A percentile compares a stretch with the other conserved stretches of the same genome.
phyloP scores from a whole-genome alignment of 2,113 vertebrate species.

The Myiagra hebetior region DNA sequence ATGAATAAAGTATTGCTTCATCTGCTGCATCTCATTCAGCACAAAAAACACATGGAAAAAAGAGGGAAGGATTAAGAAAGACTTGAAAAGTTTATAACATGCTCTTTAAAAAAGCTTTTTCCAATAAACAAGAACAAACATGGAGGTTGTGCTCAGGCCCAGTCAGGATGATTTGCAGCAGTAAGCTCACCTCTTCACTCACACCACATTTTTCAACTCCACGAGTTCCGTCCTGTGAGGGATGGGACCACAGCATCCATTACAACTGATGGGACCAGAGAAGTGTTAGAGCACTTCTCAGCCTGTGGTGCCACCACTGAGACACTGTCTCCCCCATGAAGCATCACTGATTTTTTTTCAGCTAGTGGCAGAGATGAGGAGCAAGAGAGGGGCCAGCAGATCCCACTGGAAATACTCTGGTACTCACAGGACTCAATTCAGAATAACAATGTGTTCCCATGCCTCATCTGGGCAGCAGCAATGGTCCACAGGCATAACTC shows the following conservation, averaged over 20 bases:
- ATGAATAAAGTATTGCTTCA: conserved; percentile 34
- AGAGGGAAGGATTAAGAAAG: not conserved
- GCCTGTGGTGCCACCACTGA: not conserved
- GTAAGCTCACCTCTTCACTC: not conserved
- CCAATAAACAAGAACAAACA: not conserved
- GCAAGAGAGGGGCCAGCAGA: not conserved
- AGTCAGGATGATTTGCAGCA: not conserved
- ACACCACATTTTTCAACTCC: not conserved
- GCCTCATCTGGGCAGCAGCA: not conserved
- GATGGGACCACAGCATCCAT: not conserved
- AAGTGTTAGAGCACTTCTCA: not conserved
- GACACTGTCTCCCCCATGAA: not conserved
- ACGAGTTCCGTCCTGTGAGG: not conserved
- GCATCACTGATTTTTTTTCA: not conserved
- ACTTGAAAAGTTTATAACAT: not conserved
- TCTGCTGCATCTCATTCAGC: not conserved
- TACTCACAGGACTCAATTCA: not conserved
- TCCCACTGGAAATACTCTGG: not conserved
- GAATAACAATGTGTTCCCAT: rapidly evolving
- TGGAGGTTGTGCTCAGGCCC: not conserved
- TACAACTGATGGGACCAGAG: not conserved
- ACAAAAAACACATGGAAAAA: not conserved
- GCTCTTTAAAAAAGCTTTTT: not conserved
- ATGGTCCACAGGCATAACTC: rapidly evolving
- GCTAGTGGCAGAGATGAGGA: not conserved